Evolutionary conservation across 1,140 invertebrate species (phyloP), one percentile per base, ranked within the genome.

Genomic region (Pararge aegeria): DNA sequence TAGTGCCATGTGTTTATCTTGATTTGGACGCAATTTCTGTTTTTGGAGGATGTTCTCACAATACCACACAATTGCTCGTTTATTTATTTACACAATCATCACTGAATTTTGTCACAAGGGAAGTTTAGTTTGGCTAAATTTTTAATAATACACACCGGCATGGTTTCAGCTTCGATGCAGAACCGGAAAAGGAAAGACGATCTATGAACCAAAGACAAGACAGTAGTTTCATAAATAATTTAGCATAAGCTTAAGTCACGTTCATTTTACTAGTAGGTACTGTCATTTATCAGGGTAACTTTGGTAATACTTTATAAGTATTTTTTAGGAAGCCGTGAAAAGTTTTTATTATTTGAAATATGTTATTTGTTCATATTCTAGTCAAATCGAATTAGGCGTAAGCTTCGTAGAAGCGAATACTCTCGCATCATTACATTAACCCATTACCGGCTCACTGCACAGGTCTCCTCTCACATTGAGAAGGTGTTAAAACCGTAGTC

Each of bases 101-200:
- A 62, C 54, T 44, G 19, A 44, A 57, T 57, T 59, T 53, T 29
- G 42, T 48, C 52, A 57, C 61, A 42, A 9, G 59, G 64, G 24
- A 52, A 52, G 49, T 66, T 56, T 34, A 20, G n/a, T 51, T 5
- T 16, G 18, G 30, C 38, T 44, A 56, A 73, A 66, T 73, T 68
- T 77, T 67, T 70, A 74, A 77, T 78, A 78, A 82, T 88, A 90
- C 89, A 86, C 80, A 90, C 89, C 89, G 89, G 89, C 89, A 90
- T 90, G 89, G 89, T 90, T 88, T 81, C 87, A 87, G 89, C 87
- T 89, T 84, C 78, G 81, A 83, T 86, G 86, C 89, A 90, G 83
- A 90, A 90, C 86, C 89, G 87, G 89, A 90, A 90, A 90, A 90
- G 89, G 89, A 87, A 89, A 87, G 72, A 64, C 68, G 62, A 70